These are phyloP conservation scores for Calypte anna DNA, from an alignment of 2,113 vertebrate genomes.

Conservation along the genomic window DNA sequence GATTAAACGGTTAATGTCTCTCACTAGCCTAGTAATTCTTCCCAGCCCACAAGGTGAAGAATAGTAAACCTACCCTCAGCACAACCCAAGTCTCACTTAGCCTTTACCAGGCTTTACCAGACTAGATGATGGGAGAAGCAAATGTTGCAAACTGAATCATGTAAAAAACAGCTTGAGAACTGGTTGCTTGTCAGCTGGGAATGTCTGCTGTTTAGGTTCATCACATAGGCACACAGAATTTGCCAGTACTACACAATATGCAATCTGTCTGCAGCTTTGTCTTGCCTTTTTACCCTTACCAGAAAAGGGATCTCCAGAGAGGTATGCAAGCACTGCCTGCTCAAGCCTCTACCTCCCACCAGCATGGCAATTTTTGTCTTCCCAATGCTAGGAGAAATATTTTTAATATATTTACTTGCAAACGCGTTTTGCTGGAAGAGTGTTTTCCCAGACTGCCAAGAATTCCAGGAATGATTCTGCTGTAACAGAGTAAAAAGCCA, in stretches of 20 bases:
- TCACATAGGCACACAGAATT: not conserved
- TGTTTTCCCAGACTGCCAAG: not conserved
- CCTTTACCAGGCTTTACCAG: not conserved
- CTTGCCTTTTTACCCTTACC: not conserved
- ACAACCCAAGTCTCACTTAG: not conserved
- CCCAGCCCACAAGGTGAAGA: not conserved
- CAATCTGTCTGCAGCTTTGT: not conserved
- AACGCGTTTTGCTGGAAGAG: not conserved
- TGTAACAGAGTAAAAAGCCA: not conserved
- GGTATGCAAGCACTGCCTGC: not conserved
- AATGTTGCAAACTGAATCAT: not conserved
- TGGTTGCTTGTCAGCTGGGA: accelerated
- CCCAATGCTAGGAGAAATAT: not conserved
- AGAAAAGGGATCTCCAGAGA: not conserved
- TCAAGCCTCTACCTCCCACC: not conserved
- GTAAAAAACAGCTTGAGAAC: not conserved
- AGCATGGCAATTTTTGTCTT: not conserved
- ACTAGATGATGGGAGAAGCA: not conserved
- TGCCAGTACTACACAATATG: not conserved
- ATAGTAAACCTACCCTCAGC: not conserved
- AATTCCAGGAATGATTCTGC: not conserved
- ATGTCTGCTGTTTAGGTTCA: not conserved
- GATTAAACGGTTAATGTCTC: not conserved
- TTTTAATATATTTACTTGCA: not conserved
- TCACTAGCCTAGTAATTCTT: not conserved